A percentile compares a stretch with the other conserved stretches of the same genome.
Conservation (phyloP, 2,888 invertebrate genomes). For the Piscicola geometra region DNA sequence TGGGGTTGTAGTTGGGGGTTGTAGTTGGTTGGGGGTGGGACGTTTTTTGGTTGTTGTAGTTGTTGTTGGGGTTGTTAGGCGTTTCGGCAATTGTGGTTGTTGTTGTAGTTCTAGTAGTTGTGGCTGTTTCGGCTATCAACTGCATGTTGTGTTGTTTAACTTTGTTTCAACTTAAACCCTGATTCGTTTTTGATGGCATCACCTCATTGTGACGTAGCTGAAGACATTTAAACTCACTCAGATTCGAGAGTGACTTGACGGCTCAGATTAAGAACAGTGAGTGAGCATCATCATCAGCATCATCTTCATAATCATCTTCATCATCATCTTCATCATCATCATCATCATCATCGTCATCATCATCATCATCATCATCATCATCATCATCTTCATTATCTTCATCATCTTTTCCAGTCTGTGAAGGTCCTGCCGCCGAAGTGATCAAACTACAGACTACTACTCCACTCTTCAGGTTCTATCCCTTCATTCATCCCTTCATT, state of each 20-base stretch:
- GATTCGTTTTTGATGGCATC: no score
- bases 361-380: conserved; percentile 17
- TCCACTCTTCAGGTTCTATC: conserved; percentile 62
- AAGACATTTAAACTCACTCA: no score
- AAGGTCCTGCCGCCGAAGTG: conserved; percentile 64
- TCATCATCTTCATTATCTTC: conserved; percentile 21
- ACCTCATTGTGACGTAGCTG: no score
- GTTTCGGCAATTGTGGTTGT: no score
- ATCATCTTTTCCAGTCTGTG: conserved; percentile 61
- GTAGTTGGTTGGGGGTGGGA: no score
- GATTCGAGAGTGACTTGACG: conserved; percentile 61
- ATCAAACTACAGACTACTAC: conserved; percentile 70
- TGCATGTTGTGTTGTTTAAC: no score
- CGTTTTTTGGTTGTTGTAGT: no score
- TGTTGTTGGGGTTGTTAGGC: no score
- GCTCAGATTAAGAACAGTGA: conserved; percentile 60
- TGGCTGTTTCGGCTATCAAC: no score
- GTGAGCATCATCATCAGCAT: conserved; percentile 31
- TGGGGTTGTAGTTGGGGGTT: neutral
- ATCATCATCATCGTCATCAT: conserved; percentile 22
- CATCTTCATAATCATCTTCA: neutral
- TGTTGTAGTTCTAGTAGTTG: no score
- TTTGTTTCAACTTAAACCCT: no score
- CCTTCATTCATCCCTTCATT: no score
- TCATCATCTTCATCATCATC: conserved; percentile 18